A percentile compares a stretch with the other conserved stretches of the same genome.
These are phyloP conservation scores for Chrysochloris asiatica DNA, from an alignment of 2,113 vertebrate genomes.

Conservation along the genomic window DNA sequence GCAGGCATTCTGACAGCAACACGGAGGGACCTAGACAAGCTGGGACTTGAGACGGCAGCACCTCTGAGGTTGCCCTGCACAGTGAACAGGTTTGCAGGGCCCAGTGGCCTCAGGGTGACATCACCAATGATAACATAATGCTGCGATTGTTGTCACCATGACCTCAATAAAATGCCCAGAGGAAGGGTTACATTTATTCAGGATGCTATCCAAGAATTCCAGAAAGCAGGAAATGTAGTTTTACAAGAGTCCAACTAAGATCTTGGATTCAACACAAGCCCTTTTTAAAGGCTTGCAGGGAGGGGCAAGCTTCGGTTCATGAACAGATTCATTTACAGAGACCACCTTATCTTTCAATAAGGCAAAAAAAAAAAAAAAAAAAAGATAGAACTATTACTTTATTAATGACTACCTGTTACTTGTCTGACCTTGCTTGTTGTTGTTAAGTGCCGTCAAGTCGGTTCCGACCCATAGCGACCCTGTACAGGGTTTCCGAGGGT, in stretches of 20 bases:
- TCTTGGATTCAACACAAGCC: background rate
- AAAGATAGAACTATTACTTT: fast-evolving
- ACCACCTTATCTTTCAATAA: background rate
- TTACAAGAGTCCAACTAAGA: background rate
- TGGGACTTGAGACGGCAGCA: fast-evolving
- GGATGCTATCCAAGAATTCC: fast-evolving
- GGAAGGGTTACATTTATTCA: fast-evolving
- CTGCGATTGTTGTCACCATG: fast-evolving
- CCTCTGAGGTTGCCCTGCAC: background rate
- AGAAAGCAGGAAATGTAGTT: background rate
- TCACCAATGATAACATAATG: background rate
- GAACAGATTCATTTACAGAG: background rate
- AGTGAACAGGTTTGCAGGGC: background rate
- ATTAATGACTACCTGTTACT: background rate
- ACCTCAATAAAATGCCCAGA: fast-evolving
- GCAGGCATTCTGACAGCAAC: background rate
- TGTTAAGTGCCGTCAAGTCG: too few relatives aligned
- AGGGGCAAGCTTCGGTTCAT: background rate
- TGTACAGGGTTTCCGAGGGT: too few relatives aligned
- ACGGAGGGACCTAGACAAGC: background rate
- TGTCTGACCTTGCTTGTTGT: background rate
- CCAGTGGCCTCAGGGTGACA: background rate
- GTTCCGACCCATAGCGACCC: too few relatives aligned
- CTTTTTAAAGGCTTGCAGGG: background rate
- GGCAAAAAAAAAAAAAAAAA: background rate